These are phyloP conservation scores for Rhaphigaster nebulosa DNA, from an alignment of 2,888 invertebrate genomes.

Conservation along the genomic window DNA sequence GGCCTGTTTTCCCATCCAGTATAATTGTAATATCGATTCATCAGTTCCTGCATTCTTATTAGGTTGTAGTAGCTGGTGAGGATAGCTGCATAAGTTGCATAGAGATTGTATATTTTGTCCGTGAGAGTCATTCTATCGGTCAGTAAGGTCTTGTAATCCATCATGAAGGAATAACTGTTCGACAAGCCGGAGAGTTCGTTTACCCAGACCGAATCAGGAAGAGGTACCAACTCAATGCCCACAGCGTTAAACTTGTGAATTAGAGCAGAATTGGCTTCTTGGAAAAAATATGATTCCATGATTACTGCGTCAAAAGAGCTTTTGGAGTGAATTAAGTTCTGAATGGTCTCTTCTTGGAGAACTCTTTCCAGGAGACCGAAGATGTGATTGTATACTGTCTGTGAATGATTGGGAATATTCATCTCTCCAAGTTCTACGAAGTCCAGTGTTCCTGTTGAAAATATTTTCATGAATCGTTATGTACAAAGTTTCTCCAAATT, in stretches of 20 bases:
- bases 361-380: not conserved
- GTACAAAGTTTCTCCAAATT: not conserved
- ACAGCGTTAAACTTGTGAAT: constrained; percentile 64
- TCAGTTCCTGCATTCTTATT: constrained; percentile 44
- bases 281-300: constrained; percentile 60
- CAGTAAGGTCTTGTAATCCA: constrained; percentile 52
- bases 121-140: constrained; percentile 55
- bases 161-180: constrained; percentile 57
- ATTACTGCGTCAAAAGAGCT: constrained; percentile 61
- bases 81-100: constrained; percentile 29
- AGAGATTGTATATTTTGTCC: constrained; percentile 53
- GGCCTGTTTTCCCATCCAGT: constrained; percentile 61
- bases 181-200: constrained; percentile 60
- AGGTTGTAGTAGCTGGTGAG: constrained; percentile 56
- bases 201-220: constrained; percentile 60
- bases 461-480: not conserved
- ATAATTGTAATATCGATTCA: constrained; percentile 60
- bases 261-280: constrained; percentile 62
- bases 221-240: constrained; percentile 58
- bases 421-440: constrained; percentile 15
- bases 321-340: constrained; percentile 59
- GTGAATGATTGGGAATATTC: not conserved
- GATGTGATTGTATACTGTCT: not conserved
- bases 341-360: not conserved
- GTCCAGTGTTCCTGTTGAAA: not conserved